Evolutionary conservation across 2,113 vertebrate species (phyloP).

Genomic region (Ctenomys sociabilis): DNA sequence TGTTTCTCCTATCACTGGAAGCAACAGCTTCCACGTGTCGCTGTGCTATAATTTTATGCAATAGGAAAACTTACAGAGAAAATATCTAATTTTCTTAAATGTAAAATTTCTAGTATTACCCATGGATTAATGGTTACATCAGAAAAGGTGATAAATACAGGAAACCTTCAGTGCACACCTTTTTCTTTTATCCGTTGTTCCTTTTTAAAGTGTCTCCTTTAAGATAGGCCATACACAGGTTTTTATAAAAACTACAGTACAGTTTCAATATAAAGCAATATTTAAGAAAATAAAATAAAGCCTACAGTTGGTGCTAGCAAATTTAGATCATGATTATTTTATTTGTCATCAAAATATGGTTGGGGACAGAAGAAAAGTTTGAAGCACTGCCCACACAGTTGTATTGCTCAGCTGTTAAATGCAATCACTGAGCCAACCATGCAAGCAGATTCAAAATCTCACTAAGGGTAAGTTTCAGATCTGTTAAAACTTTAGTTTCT

Average conservation of each 20-base stretch:
- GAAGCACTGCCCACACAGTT: not conserved
- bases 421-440: not conserved
- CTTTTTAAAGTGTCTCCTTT: not conserved
- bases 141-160: not conserved
- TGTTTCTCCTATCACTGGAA: no score
- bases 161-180: not conserved
- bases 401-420: not conserved
- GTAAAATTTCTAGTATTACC: not conserved
- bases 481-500: not conserved
- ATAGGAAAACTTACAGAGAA: not conserved
- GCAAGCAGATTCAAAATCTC: not conserved
- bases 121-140: not conserved
- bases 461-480: not conserved
- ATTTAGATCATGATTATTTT: not conserved
- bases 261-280: slow-evolving; percentile 14
- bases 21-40: not conserved
- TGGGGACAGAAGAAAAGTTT: not conserved
- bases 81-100: not conserved
- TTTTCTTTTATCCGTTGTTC: not conserved
- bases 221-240: not conserved
- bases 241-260: no score
- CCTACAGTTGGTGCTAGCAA: not conserved
- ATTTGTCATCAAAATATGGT: not conserved
- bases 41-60: not conserved
- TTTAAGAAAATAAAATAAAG: not conserved